Evolutionary conservation across 2,888 invertebrate species (phyloP).

Genomic region (Sinotaia quadrata): DNA sequence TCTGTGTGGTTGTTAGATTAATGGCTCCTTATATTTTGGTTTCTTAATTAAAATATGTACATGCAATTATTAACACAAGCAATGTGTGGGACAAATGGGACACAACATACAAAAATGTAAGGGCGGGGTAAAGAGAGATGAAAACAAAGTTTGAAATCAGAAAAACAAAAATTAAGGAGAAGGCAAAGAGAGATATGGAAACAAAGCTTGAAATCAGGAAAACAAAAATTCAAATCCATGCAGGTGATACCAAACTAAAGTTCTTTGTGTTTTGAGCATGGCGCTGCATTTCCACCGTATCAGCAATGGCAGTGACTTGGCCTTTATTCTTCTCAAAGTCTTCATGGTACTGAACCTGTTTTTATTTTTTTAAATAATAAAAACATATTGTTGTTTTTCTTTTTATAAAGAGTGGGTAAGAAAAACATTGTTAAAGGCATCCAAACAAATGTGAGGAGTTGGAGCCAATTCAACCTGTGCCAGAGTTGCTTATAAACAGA

Average conservation of each 20-base stretch:
- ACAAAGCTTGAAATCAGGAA: not conserved
- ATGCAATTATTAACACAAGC: too few relatives aligned
- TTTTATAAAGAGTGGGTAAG: too few relatives aligned
- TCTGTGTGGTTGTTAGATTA: too few relatives aligned
- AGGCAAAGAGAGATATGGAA: not conserved
- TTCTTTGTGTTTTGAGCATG: slow-evolving; percentile 31
- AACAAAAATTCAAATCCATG: not conserved
- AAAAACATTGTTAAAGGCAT: too few relatives aligned
- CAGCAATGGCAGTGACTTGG: slow-evolving; percentile 70
- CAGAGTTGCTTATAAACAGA: too few relatives aligned
- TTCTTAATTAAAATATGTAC: too few relatives aligned
- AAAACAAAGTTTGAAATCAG: not conserved
- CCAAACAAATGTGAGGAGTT: too few relatives aligned
- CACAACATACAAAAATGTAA: not conserved
- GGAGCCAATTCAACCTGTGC: too few relatives aligned
- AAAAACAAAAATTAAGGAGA: not conserved
- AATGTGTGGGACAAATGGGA: too few relatives aligned
- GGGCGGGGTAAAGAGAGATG: not conserved
- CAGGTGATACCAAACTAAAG: slow-evolving; percentile 31
- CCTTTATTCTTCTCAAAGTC: slow-evolving; percentile 75
- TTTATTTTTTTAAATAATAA: too few relatives aligned
- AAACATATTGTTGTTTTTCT: too few relatives aligned
- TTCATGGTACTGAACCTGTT: slow-evolving; percentile 92
- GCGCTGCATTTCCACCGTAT: slow-evolving; percentile 40
- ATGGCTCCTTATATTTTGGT: too few relatives aligned